A percentile compares a stretch with the other conserved stretches of the same genome.
Conservation (phyloP, 2,888 invertebrate genomes). For the Acanthacorydalis orientalis region DNA sequence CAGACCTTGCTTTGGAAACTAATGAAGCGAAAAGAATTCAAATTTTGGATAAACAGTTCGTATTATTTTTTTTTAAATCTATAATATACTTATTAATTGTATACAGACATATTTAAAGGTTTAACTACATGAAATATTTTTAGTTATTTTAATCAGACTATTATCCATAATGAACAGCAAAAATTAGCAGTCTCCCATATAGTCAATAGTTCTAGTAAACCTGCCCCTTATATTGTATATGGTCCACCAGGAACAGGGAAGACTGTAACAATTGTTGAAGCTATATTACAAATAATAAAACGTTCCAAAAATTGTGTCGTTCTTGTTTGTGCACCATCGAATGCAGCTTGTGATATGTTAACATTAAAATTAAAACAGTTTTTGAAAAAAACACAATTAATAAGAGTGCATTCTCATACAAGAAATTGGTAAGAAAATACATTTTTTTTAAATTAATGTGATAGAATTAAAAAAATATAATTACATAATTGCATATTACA, state of each 20-base stretch:
- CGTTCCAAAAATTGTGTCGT: conserved; percentile 19
- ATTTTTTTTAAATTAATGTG: too few species aligned
- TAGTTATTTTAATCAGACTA: conserved; percentile 18
- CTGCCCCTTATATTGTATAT: conserved; percentile 64
- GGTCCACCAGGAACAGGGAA: conserved; percentile 78
- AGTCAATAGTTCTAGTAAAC: conserved; percentile 37
- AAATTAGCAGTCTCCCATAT: conserved; percentile 49
- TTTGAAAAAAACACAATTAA: conserved; percentile 17
- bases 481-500: too few species aligned
- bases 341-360: conserved; percentile 55
- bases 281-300: conserved; percentile 23
- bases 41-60: too few species aligned
- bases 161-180: conserved; percentile 41
- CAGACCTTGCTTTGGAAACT: too few species aligned
- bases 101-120: background rate
- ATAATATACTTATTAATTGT: background rate
- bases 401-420: conserved; percentile 22
- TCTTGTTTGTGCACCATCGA: conserved; percentile 50
- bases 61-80: background rate
- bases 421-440: too few species aligned
- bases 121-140: conserved; percentile 12
- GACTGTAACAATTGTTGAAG: conserved; percentile 55
- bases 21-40: too few species aligned
- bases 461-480: too few species aligned
- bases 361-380: conserved; percentile 23